Evolutionary conservation across 1,140 invertebrate species (phyloP).

Genomic region (Trachymyrmex septentrionalis): DNA sequence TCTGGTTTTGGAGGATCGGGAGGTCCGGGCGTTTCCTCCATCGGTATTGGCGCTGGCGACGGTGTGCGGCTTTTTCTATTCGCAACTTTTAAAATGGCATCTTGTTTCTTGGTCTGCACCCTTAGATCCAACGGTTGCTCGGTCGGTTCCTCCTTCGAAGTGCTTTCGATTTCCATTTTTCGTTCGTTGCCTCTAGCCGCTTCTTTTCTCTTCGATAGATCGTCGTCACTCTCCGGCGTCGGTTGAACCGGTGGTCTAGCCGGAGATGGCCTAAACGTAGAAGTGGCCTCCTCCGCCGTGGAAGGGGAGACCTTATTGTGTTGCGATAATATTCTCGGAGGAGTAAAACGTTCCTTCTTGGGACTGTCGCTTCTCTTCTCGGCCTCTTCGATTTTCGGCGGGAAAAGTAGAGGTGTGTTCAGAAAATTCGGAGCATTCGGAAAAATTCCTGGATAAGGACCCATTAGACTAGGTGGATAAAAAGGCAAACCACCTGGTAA

Average conservation of each 20-base stretch:
- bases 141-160: conserved; percentile 65
- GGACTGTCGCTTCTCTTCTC: conserved; percentile 80
- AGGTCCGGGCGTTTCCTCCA: conserved; percentile 42
- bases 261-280: conserved; percentile 89
- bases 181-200: conserved; percentile 56
- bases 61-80: conserved; percentile 66
- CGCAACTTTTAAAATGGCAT: conserved; percentile 71
- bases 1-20: conserved; percentile 83
- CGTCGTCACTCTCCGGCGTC: conserved; percentile 81
- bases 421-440: conserved; percentile 88
- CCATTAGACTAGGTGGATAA: conserved; percentile 86
- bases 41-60: conserved; percentile 58
- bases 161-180: conserved; percentile 62
- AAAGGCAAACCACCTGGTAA: conserved; percentile 83
- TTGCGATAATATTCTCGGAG: conserved; percentile 81
- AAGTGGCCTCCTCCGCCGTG: conserved; percentile 89
- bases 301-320: conserved; percentile 88
- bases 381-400: conserved; percentile 81
- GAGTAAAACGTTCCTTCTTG: conserved; percentile 85
- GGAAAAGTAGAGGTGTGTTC: conserved; percentile 88
- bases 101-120: conserved; percentile 87
- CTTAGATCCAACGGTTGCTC: conserved; percentile 93
- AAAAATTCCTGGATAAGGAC: conserved; percentile 86
- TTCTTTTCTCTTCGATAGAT: conserved; percentile 71
- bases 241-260: conserved; percentile 86